Conservation (phyloP, 2,888 invertebrate species). For the Sepiola atlantica region DNA sequence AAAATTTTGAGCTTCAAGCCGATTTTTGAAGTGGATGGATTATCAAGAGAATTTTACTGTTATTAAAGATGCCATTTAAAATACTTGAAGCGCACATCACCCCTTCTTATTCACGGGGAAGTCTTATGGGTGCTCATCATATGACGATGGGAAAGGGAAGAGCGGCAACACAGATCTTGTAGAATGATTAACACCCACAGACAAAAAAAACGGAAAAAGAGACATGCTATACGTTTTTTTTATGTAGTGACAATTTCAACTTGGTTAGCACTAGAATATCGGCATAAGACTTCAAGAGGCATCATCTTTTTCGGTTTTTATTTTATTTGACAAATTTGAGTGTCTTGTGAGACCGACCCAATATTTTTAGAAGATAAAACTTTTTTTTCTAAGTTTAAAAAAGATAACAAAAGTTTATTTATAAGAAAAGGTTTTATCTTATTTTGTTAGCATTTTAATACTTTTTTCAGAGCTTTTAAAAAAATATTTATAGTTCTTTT, state of each 20-base stretch:
- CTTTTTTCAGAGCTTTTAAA: not conserved
- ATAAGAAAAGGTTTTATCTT: not conserved
- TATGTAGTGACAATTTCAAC: not conserved
- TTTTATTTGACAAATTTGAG: conserved; percentile 20
- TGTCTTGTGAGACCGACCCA: not conserved
- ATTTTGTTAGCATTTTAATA: not conserved
- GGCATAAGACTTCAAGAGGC: not conserved
- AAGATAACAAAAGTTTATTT: not conserved
- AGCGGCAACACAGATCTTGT: not conserved
- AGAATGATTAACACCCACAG: conserved; percentile 2
- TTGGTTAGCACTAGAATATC: not conserved
- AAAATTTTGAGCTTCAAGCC: not conserved
- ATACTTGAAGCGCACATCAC: not conserved
- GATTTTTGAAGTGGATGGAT: conserved; percentile 8
- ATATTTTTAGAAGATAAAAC: not conserved
- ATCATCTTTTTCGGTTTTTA: not conserved
- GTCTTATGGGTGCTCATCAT: not conserved
- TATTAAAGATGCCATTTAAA: conserved; percentile 32
- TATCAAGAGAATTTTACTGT: not conserved
- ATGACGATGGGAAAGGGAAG: not conserved
- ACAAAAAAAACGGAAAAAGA: not conserved
- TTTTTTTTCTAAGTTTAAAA: not conserved
- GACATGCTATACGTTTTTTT: not conserved
- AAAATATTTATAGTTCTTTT: not conserved
- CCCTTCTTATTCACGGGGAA: not conserved